Evolutionary conservation across 2,113 vertebrate species (phyloP).

Genomic region (Cyanocitta stelleri): DNA sequence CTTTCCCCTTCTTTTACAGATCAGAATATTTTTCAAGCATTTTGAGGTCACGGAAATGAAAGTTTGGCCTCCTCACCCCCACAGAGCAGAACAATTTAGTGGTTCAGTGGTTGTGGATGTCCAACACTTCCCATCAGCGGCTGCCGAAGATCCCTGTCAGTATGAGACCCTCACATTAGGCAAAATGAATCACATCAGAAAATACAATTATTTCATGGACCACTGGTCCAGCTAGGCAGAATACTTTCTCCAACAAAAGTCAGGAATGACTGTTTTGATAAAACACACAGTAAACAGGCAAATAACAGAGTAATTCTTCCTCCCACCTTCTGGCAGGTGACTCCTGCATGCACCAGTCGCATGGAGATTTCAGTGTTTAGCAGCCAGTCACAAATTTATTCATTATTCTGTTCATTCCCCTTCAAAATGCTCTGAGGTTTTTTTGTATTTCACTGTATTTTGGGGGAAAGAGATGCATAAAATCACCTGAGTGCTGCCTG

Average conservation of each 20-base stretch:
- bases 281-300: neutral
- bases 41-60: neutral
- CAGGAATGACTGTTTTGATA: neutral
- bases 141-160: neutral
- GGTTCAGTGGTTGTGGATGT: neutral
- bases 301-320: neutral
- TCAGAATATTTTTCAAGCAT: neutral
- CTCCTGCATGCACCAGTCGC: neutral
- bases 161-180: neutral
- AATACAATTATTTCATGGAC: neutral
- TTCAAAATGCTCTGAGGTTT: rapidly evolving
- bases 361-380: neutral
- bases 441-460: neutral
- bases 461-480: neutral
- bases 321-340: neutral
- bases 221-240: neutral
- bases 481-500: neutral
- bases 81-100: neutral
- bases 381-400: neutral
- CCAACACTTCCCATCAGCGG: neutral
- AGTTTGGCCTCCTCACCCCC: neutral
- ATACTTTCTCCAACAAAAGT: neutral
- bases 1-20: neutral
- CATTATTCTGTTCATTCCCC: neutral
- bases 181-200: neutral